These are phyloP conservation scores for Linyphia triangularis DNA, from an alignment of 2,888 invertebrate species.

Conservation along the genomic window DNA sequence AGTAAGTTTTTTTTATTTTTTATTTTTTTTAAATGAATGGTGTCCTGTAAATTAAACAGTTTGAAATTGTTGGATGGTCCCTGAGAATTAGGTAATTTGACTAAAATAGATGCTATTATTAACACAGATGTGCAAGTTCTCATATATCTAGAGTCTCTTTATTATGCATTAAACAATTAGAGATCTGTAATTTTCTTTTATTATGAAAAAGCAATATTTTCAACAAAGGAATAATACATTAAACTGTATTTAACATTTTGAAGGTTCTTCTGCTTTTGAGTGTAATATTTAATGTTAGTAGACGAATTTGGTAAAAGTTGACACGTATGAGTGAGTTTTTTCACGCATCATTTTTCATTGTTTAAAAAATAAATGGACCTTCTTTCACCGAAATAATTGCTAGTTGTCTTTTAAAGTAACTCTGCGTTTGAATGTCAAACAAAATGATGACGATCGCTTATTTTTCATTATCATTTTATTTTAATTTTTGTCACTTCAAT, in stretches of 20 bases:
- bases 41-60: not conserved
- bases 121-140: conserved; percentile 11
- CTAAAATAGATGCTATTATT: not conserved
- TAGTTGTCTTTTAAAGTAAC: too few relatives aligned
- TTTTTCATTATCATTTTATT: too few relatives aligned
- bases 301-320: not conserved
- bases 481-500: too few relatives aligned
- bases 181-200: not conserved
- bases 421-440: too few relatives aligned
- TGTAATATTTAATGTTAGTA: not conserved
- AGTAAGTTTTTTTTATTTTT: too few relatives aligned
- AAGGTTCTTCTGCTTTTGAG: not conserved
- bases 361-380: too few relatives aligned
- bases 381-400: too few relatives aligned
- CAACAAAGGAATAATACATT: not conserved
- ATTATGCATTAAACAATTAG: conserved; percentile 17
- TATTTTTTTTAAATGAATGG: not conserved
- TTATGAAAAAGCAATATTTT: not conserved
- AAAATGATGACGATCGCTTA: too few relatives aligned
- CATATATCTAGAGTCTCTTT: conserved; percentile 4
- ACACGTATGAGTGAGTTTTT: not conserved
- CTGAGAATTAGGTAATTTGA: not conserved
- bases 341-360: not conserved
- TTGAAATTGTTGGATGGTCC: not conserved
- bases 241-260: not conserved